phyloP scores from a whole-genome alignment of 2,888 invertebrate species.

The Halictus ligatus region DNA sequence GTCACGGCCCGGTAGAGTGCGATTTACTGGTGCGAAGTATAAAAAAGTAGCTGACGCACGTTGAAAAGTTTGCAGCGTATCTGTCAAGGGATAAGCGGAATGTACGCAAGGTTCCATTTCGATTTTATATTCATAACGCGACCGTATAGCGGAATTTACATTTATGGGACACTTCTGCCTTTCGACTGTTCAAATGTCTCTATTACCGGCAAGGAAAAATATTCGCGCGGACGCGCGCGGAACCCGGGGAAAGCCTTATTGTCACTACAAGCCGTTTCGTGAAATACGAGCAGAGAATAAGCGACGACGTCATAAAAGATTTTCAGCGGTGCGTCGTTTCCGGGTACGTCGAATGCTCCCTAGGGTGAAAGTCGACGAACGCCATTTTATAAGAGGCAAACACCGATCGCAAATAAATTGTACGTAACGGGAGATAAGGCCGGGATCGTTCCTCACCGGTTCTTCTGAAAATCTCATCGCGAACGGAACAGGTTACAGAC shows the following conservation, averaged over 20 bases:
- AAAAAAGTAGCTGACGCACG: neutral
- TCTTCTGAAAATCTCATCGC: slow-evolving; percentile 26
- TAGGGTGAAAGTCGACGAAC: slow-evolving; percentile 17
- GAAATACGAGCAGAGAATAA: neutral
- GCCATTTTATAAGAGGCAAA: slow-evolving; percentile 3
- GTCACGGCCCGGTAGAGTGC: neutral
- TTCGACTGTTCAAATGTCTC: slow-evolving; percentile 31
- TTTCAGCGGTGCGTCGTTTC: neutral
- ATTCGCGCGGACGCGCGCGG: neutral
- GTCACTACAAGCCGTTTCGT: neutral
- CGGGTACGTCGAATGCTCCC: neutral
- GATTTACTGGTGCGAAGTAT: neutral
- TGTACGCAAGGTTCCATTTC: neutral
- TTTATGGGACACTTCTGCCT: neutral
- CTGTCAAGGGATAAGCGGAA: neutral
- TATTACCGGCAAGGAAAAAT: slow-evolving; percentile 33
- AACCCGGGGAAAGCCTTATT: neutral
- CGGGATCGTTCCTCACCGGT: slow-evolving; percentile 30
- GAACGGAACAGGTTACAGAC: slow-evolving; percentile 20
- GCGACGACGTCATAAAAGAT: slow-evolving; percentile 14
- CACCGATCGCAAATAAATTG: slow-evolving; percentile 21
- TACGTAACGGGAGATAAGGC: slow-evolving; percentile 16
- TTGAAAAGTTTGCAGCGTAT: neutral
- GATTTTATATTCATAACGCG: slow-evolving; percentile 51
- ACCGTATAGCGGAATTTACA: neutral